A percentile compares a stretch with the other conserved stretches of the same genome.
Conservation (phyloP, 2,888 invertebrate genomes). For the Laothoe populi region DNA sequence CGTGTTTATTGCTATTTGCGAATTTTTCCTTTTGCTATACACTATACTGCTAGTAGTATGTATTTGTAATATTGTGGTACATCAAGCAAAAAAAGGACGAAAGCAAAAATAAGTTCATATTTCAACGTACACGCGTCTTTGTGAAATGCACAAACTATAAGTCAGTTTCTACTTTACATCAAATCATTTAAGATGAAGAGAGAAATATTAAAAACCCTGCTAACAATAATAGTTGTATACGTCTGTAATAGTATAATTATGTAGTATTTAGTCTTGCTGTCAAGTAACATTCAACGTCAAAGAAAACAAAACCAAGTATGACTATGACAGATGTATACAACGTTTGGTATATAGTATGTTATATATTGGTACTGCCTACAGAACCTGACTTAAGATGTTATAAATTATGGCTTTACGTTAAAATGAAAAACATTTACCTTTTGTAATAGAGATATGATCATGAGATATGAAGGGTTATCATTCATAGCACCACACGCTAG, state of each 20-base stretch:
- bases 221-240: too few species aligned
- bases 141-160: too few species aligned
- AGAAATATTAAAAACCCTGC: background rate
- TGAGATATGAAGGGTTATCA: constrained; percentile 64
- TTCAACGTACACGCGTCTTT: too few species aligned
- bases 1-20: background rate
- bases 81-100: too few species aligned
- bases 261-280: too few species aligned
- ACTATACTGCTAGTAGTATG: background rate
- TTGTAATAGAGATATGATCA: constrained; percentile 44
- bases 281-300: too few species aligned
- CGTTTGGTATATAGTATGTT: too few species aligned
- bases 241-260: too few species aligned
- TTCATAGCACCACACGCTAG: constrained; percentile 68
- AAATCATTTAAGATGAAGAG: background rate
- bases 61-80: background rate
- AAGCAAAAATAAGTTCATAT: too few species aligned
- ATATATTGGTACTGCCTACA: too few species aligned
- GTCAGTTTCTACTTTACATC: background rate
- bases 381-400: constrained; percentile 4
- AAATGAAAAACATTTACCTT: constrained; percentile 4
- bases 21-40: background rate
- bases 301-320: too few species aligned
- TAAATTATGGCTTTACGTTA: constrained; percentile 12
- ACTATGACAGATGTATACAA: too few species aligned